Base-by-base conservation (phyloP, 2,888 invertebrate species). In the Eulithis testata region DNA sequence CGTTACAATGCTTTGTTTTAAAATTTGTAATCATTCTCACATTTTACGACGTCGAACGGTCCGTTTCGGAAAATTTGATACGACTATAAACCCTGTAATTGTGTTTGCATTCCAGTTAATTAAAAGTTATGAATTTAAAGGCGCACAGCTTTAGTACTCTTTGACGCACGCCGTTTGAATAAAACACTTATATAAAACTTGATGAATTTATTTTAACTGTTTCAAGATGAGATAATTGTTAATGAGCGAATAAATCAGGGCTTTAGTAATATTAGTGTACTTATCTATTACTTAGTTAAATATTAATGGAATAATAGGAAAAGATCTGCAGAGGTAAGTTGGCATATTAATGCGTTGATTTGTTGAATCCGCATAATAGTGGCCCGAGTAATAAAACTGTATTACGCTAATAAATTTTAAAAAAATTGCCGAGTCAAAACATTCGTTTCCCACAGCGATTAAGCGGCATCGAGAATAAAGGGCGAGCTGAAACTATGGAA, bases 21-120 rank as follows among this genome's bases (percentile, higher is more conserved):
- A 90, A 91, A 90, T 91, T 92, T 90, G 91, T 90, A 91, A 92
- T 91, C 90, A 91, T 91, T 93, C 91, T 88, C 89, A 91, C 91
- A 92, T 89, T 93, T 93, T 92, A 93, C 88, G 91, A 90, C 85
- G 84, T 83, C 82, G 88, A 88, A 89, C 87, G 88, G 90, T 89
- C 91, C 91, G 90, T 91, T 91, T 89, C 88, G 85, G 90, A 90
- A 90, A 90, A 91, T 92, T 91, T 91, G 91, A 92, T 91, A 90
- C 90, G 86, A 88, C 91, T 86, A 90, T 92, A 91, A 92, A 90
- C 83, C 85, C 89, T 88, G 89, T 91, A 89, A 92, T 91, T 91
- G 89, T 89, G 89, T 89, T 88, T 89, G 89, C 88, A 89, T 89
- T 91, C 87, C 86, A 89, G 84, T 91, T 91, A 91, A 92, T 93